phyloP scores from a whole-genome alignment of 2,888 invertebrate genomes.

The Hypomecis punctinalis region DNA sequence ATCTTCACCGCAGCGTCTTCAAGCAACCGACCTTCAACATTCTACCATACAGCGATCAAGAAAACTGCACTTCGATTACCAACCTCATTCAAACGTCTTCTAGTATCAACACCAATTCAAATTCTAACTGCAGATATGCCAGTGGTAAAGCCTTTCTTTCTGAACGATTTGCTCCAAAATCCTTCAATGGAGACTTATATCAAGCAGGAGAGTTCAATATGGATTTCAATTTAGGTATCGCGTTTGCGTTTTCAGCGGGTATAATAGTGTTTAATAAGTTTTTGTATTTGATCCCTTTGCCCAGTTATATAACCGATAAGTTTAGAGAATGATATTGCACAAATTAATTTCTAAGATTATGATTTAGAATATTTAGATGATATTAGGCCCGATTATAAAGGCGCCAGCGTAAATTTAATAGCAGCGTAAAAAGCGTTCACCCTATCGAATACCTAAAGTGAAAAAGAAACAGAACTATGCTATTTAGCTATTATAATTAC shows the following conservation, averaged over 20 bases:
- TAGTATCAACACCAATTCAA: conserved; percentile 77
- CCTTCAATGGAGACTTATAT: conserved; percentile 82
- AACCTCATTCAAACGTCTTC: conserved; percentile 83
- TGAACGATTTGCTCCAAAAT: conserved; percentile 88
- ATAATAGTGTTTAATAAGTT: conserved; percentile 93
- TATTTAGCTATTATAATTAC: too few relatives aligned
- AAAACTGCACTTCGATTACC: conserved; percentile 84
- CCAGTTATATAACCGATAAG: conserved; percentile 93
- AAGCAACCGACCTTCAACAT: conserved; percentile 82
- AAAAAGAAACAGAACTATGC: too few relatives aligned
- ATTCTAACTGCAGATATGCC: conserved; percentile 87
- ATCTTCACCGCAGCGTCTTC: conserved; percentile 90
- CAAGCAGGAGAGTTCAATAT: conserved; percentile 86
- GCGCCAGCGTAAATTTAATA: too few relatives aligned
- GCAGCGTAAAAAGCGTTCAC: too few relatives aligned
- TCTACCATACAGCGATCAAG: conserved; percentile 78
- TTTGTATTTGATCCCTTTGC: conserved; percentile 93
- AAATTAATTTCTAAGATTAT: neutral
- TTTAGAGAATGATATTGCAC: conserved; percentile 87
- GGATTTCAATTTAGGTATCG: conserved; percentile 92
- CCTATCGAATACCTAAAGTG: too few relatives aligned
- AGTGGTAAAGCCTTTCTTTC: conserved; percentile 89
- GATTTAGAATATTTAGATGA: neutral
- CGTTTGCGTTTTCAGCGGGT: conserved; percentile 92
- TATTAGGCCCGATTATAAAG: too few relatives aligned